These are phyloP conservation scores for Mythimna lalbum DNA, from an alignment of 2,888 invertebrate species.

Conservation along the genomic window DNA sequence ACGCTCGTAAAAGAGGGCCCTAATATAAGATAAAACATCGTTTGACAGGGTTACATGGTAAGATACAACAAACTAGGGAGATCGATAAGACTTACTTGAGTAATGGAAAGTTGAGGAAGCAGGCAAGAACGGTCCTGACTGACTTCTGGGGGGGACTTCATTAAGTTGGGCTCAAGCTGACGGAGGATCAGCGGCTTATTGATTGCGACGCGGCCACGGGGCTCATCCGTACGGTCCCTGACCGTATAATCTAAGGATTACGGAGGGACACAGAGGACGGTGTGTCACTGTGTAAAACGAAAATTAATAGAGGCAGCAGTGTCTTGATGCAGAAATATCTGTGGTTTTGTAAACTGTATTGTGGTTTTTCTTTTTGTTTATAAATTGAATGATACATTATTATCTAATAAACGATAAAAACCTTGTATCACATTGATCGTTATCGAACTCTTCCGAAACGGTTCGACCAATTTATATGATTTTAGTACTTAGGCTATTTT, in stretches of 20 bases:
- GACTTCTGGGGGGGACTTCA: slow-evolving; percentile 70
- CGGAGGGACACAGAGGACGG: slow-evolving; percentile 67
- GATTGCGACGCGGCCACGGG: slow-evolving; percentile 70
- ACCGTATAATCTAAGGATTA: slow-evolving; percentile 77
- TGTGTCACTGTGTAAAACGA: slow-evolving; percentile 67
- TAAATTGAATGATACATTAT: neutral
- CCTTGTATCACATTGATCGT: no score
- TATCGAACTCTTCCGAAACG: no score
- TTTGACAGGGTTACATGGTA: slow-evolving; percentile 50
- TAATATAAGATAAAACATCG: slow-evolving; percentile 56
- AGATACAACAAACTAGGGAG: slow-evolving; percentile 44
- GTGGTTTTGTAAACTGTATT: slow-evolving; percentile 33
- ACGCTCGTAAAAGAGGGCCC: slow-evolving; percentile 48
- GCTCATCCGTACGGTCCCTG: slow-evolving; percentile 64
- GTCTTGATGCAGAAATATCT: slow-evolving; percentile 54
- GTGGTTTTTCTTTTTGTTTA: slow-evolving; percentile 19
- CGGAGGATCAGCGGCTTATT: slow-evolving; percentile 73
- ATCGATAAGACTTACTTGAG: slow-evolving; percentile 60
- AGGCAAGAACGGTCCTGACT: slow-evolving; percentile 43
- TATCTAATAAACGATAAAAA: no score
- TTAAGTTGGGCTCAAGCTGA: slow-evolving; percentile 79
- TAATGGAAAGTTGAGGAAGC: slow-evolving; percentile 60
- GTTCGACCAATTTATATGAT: no score
- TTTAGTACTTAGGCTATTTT: no score
- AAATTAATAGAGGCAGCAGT: slow-evolving; percentile 62